These are phyloP conservation scores for Phaethon lepturus DNA, from an alignment of 2,113 vertebrate genomes.

Conservation along the genomic window DNA sequence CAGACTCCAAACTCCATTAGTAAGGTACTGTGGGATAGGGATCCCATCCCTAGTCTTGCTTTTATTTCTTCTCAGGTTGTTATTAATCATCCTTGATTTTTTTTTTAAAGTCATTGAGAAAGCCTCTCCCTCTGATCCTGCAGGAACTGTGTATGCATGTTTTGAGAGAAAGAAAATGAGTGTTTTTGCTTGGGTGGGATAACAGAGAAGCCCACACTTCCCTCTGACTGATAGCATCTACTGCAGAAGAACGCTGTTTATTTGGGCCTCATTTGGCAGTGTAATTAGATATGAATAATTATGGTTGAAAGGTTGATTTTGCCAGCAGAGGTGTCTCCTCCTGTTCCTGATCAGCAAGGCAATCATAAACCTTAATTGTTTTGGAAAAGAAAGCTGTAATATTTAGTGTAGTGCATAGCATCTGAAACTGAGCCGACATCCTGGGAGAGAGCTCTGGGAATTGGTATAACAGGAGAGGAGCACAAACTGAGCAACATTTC, in stretches of 20 bases:
- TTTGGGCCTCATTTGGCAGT: neutral
- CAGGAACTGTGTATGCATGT: neutral
- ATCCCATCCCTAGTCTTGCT: neutral
- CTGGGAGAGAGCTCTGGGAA: neutral
- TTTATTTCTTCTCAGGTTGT: neutral
- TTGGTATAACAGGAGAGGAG: neutral
- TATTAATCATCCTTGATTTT: neutral
- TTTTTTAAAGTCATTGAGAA: neutral
- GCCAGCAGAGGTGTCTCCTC: neutral
- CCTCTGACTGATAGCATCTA: neutral
- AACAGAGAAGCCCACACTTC: neutral
- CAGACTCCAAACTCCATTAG: constrained; percentile 87
- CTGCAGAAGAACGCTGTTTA: neutral
- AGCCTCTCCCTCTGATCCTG: neutral
- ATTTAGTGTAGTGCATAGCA: neutral
- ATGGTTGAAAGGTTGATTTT: neutral
- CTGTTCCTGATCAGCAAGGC: neutral
- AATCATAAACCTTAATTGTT: constrained; percentile 1
- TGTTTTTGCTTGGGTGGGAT: neutral
- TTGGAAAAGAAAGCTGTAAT: neutral
- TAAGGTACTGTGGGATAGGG: constrained; percentile 75
- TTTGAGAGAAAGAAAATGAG: neutral
- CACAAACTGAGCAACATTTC: neutral
- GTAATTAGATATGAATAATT: neutral
- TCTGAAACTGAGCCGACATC: neutral